Conservation (phyloP, 2,888 invertebrate species). For the Melikaiella ostensackeni region DNA sequence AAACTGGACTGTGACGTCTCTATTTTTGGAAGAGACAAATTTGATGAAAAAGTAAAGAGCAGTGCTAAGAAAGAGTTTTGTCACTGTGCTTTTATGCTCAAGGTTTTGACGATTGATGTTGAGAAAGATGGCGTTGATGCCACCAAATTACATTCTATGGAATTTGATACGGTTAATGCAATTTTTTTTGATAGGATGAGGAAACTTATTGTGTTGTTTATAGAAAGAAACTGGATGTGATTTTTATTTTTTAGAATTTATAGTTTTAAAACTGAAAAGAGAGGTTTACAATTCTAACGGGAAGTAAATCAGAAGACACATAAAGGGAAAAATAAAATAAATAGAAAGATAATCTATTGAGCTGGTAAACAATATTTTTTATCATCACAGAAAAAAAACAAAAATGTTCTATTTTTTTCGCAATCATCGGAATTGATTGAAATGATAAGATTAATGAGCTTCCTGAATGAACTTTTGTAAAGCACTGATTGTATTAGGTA, state of each 20-base stretch:
- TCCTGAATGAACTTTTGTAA: background rate
- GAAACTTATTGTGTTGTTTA: background rate
- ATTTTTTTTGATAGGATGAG: background rate
- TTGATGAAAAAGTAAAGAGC: constrained; percentile 57
- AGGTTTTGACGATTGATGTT: constrained; percentile 61
- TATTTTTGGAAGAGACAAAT: constrained; percentile 59
- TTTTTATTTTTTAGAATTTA: background rate
- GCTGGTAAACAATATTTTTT: no score
- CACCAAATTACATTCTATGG: background rate
- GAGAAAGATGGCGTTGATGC: constrained; percentile 30
- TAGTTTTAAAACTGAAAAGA: background rate
- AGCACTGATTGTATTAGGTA: background rate
- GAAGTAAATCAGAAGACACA: no score
- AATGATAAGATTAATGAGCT: no score
- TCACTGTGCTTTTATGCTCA: constrained; percentile 66
- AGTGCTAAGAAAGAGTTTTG: constrained; percentile 63
- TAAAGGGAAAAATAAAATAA: no score
- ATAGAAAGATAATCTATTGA: no score
- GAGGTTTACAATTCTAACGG: background rate
- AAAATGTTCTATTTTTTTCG: no score
- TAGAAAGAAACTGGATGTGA: constrained; percentile 1
- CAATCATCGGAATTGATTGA: no score
- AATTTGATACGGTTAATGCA: background rate
- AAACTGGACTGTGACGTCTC: constrained; percentile 73
- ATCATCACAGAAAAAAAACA: no score